phyloP scores from a whole-genome alignment of 2,797 vertebrate genomes.

The Alectoris magna region DNA sequence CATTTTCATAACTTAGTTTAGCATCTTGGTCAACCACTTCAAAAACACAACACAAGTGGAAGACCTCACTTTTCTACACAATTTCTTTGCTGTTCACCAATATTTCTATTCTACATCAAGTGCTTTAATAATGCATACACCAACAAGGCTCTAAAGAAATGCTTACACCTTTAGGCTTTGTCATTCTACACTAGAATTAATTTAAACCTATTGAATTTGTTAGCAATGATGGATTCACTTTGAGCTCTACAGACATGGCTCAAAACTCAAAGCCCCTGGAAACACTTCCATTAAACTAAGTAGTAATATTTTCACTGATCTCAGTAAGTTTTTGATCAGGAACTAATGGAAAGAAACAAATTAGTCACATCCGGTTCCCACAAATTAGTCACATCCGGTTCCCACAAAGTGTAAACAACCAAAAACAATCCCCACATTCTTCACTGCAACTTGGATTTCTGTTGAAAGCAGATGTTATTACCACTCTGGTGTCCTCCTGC shows the following conservation, averaged over 20 bases:
- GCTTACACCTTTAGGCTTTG: background rate
- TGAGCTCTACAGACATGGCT: background rate
- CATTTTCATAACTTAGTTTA: conserved; percentile 1
- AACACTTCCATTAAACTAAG: background rate
- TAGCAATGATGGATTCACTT: background rate
- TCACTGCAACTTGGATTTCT: background rate
- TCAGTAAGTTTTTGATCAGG: background rate
- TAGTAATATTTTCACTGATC: background rate
- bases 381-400: background rate
- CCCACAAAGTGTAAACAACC: background rate
- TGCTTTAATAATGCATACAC: background rate
- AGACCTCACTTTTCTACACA: background rate
- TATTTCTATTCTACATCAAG: fast-evolving
- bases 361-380: background rate
- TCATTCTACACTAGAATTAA: background rate
- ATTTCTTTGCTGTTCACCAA: background rate
- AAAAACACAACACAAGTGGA: background rate
- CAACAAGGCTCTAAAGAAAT: background rate
- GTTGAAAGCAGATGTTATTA: conserved; percentile 10
- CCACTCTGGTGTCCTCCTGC: conserved; percentile 12
- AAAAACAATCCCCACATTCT: background rate
- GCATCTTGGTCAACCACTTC: conserved; percentile 54
- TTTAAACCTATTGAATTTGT: background rate
- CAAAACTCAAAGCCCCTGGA: background rate
- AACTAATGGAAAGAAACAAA: background rate